Evolutionary conservation across 2,888 invertebrate genomes (phyloP).

Genomic region (Pachycephus smyrnensis): DNA sequence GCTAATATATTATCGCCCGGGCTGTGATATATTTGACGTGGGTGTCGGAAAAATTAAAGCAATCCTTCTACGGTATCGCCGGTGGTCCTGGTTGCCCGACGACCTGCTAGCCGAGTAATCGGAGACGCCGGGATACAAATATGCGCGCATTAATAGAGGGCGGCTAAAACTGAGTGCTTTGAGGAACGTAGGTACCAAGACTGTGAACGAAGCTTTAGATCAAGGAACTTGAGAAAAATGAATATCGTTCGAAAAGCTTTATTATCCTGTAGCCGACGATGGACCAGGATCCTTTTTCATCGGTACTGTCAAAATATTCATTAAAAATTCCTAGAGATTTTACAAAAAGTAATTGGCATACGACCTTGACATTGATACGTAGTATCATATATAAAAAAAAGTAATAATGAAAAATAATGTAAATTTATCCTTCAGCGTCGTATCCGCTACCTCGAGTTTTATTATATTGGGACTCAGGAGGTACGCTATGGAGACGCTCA

Average conservation of each 20-base stretch:
- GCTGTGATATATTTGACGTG: constrained; percentile 60
- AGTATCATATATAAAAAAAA: neutral
- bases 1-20: constrained; percentile 57
- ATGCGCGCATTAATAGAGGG: constrained; percentile 61
- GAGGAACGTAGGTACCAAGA: neutral
- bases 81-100: constrained; percentile 52
- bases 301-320: neutral
- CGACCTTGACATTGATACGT: neutral
- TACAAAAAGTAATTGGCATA: neutral
- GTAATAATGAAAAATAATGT: neutral
- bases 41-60: constrained; percentile 64
- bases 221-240: neutral
- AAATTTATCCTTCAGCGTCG: neutral
- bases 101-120: constrained; percentile 51
- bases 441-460: neutral
- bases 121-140: constrained; percentile 64
- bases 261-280: neutral
- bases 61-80: constrained; percentile 54
- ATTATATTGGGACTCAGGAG: constrained; percentile 37
- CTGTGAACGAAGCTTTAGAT: neutral
- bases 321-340: neutral
- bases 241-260: neutral
- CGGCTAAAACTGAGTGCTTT: constrained; percentile 17
- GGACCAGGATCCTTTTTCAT: neutral
- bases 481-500: constrained; percentile 43